These are phyloP conservation scores for Potamilus streckersoni DNA, from an alignment of 1,140 invertebrate genomes.

Conservation along the genomic window DNA sequence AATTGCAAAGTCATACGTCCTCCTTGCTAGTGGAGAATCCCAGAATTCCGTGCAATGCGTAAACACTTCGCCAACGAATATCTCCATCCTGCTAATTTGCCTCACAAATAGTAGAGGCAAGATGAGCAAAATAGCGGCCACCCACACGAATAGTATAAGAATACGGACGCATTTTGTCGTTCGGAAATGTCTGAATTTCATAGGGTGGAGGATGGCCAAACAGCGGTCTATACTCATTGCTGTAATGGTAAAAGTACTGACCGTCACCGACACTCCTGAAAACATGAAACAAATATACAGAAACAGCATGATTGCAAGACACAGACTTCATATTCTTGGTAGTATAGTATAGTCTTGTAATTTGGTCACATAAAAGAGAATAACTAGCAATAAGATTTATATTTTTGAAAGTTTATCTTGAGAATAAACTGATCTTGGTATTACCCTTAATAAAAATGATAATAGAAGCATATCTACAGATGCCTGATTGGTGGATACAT, in stretches of 20 bases:
- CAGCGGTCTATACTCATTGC: conserved; percentile 83
- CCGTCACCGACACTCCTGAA: conserved; percentile 79
- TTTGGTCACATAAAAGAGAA: too few species aligned
- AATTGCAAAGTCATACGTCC: conserved; percentile 75
- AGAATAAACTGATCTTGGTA: too few species aligned
- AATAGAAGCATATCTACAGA: too few species aligned
- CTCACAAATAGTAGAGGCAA: conserved; percentile 75
- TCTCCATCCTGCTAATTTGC: conserved; percentile 29
- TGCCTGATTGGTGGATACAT: too few species aligned
- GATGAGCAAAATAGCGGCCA: conserved; percentile 76
- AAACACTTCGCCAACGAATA: conserved; percentile 32
- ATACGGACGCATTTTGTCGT: conserved; percentile 70
- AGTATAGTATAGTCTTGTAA: too few species aligned
- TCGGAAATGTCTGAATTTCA: conserved; percentile 76
- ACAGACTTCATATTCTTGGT: too few species aligned
- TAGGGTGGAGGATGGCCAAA: conserved; percentile 80
- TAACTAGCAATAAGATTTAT: too few species aligned
- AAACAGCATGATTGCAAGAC: background rate
- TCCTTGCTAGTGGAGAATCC: conserved; percentile 45
- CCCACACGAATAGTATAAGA: conserved; percentile 75
- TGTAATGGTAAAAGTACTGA: conserved; percentile 82
- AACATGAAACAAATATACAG: conserved; percentile 7
- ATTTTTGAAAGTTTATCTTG: too few species aligned
- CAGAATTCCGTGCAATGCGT: conserved; percentile 73
- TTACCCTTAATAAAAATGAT: too few species aligned